Evolutionary conservation across 2,888 invertebrate species (phyloP), one percentile per base, ranked within the genome.

Genomic region (Nomada lathburiana): DNA sequence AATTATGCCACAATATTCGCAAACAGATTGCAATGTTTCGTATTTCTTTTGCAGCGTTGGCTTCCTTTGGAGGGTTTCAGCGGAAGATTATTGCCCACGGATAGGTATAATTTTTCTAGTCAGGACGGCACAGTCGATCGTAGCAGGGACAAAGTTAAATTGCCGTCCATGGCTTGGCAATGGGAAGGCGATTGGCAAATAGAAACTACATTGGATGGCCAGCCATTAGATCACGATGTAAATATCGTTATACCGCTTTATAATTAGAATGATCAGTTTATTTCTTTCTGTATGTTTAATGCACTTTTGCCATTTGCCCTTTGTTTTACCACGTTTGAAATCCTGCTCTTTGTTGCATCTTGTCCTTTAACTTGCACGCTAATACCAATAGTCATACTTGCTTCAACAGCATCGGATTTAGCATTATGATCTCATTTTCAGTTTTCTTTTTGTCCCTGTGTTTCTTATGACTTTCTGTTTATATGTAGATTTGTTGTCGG

Each of bases 111-210:
- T 90, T 98, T 97, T 95, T 98, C 98, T 18, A 97, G 96, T 88
- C 96, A 96, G 89, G 98, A 98, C 95, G 98, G 98, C 9, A 95
- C 96, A 11, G 95, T 96, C 52, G 97, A 97, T 90, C 95, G 98
- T 78, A 96, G 96, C 50, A 96, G 97, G 86, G 97, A 97, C 89
- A 96, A 96, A 93, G 97, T 98, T 80, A 95, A 97, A 83, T 94
- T 98, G 64, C 98, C 98, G 9, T 98, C 98, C 0, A 97, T 98
- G 96, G 98, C 98, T 20, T 99, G 98, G 98, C 97, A 98, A 91
- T 99, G 98, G 98, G 98, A 99, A 94, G 97, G 97, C 3, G 98
- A 98, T 87, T 98, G 98, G 98, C 96, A 97, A 89, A 94, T 98
- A 75, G 98, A 98, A 92, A 95, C 97, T 26, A 97, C 97, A 5